Evolutionary conservation across 1,140 invertebrate genomes (phyloP).

Genomic region (Aphelenchoides avenae): DNA sequence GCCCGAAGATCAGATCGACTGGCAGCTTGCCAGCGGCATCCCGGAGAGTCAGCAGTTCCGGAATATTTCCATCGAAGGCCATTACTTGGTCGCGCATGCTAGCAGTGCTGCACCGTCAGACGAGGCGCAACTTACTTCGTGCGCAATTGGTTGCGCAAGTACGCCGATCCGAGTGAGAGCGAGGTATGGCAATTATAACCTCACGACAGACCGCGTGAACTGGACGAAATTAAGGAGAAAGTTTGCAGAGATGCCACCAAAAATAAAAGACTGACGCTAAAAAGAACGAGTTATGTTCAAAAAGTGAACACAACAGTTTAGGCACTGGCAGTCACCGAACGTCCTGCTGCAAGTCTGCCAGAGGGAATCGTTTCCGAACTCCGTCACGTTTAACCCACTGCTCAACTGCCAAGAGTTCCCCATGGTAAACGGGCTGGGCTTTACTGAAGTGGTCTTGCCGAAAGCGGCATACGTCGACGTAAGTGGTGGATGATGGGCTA

Average conservation of each 20-base stretch:
- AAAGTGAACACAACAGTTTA: conserved; percentile 21
- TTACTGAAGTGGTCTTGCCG: conserved; percentile 55
- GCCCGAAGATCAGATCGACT: conserved; percentile 58
- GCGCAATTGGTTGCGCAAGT: conserved; percentile 55
- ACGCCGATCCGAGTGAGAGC: conserved; percentile 53
- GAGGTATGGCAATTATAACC: conserved; percentile 33
- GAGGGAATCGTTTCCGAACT: conserved; percentile 54
- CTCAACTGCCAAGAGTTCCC: conserved; percentile 59
- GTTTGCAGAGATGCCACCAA: conserved; percentile 28
- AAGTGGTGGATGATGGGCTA: conserved; percentile 20
- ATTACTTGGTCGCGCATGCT: conserved; percentile 51
- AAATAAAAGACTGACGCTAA: no score
- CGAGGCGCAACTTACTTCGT: conserved; percentile 57
- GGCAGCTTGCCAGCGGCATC: conserved; percentile 40
- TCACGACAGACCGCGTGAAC: conserved; percentile 14
- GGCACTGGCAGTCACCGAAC: conserved; percentile 53
- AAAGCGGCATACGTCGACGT: conserved; percentile 58
- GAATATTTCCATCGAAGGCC: conserved; percentile 42
- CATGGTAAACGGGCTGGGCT: conserved; percentile 29
- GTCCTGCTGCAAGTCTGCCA: conserved; percentile 54
- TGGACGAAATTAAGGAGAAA: neutral
- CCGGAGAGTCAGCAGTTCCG: conserved; percentile 35
- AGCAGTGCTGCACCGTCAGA: conserved; percentile 54
- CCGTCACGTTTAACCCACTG: conserved; percentile 54
- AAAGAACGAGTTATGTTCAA: no score